Evolutionary conservation across 1,140 invertebrate genomes (phyloP).

Genomic region (Caenorhabditis elegans): WBcel235 BX284602.5:6139001-6139500

Average conservation of each 20-base stretch:
- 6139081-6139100: no score
- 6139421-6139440: constrained; percentile 17
- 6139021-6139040: no score
- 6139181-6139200: no score
- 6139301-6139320: not conserved
- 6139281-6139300: constrained; percentile 2
- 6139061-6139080: no score
- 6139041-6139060: no score
- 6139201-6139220: no score
- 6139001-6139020: no score
- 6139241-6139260: not conserved
- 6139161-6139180: no score
- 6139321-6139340: no score
- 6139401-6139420: constrained; percentile 30
- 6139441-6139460: not conserved
- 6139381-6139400: not conserved
- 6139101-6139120: no score
- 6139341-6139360: not conserved
- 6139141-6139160: no score
- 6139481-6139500: constrained; percentile 15
- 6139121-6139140: no score
- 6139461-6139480: not conserved
- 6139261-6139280: not conserved
- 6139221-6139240: not conserved
- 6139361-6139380: not conserved